Base-by-base conservation (phyloP, 1,140 invertebrate genomes). In the Heliconius congener region DNA sequence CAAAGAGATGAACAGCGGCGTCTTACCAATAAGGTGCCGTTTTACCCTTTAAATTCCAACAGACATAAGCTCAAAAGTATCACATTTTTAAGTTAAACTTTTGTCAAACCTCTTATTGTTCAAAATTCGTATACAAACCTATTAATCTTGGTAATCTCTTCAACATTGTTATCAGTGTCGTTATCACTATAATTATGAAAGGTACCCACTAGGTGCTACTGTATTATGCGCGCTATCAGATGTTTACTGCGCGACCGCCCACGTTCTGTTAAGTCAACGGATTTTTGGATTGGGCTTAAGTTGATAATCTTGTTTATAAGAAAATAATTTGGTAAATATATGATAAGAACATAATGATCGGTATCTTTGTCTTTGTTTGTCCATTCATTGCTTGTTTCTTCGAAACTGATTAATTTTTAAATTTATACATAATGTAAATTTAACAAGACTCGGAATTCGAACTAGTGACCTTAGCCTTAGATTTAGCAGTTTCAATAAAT, bases 101-200 rank as follows among this genome's bases (percentile, higher is more conserved):
- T 75, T 39, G 74, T 75, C 60, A 66, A 66, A 30, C 27, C 30
- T 8, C 23, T 18, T 34, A 72, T 76, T 72, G 74, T 77, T 81
- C 77, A 77, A 79, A 83, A 77, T 66, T 66, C 74, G 74, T 78
- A 73, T 83, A 83, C 74, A 81, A 57, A 37, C 76, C 55, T 78
- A 81, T 84, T 83, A 83, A 84, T 83, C 82, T 76, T 78, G 19
- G 71, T 83, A 84, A 84, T 84, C 83, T 80, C 77, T 77, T 79
- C 73, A 81, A 84, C 81, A 83, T 73, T 80, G 77, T 81, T 84
- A 86, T 86, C 85, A 81, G 60, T 42, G 82, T 77, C 74, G 80
- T 86, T 86, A 86, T 86, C 85, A 77, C 60, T 46, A 83, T 81
- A 79, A 84, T 83, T 84, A 84, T 83, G 81, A 85, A 81, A 84